Conservation (phyloP, 2,888 invertebrate species). For the Lagria hirta region DNA sequence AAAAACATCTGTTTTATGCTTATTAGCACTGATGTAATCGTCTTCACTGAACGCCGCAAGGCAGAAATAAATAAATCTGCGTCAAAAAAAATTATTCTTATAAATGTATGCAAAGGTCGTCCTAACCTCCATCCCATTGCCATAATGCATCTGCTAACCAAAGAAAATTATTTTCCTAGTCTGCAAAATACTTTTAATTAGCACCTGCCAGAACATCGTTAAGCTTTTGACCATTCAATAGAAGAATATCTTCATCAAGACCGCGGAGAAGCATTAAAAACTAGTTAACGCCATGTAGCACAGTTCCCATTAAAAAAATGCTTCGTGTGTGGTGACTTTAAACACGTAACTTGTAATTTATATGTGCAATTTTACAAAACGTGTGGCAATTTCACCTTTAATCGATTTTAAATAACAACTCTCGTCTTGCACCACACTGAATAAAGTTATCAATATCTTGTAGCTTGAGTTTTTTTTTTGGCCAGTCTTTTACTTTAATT, state of each 20-base stretch:
- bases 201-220: slow-evolving; percentile 32
- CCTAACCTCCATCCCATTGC: too few relatives aligned
- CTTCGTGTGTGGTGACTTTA: slow-evolving; percentile 34
- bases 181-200: slow-evolving; percentile 29
- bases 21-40: too few relatives aligned
- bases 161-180: slow-evolving; percentile 14
- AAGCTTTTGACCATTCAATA: slow-evolving; percentile 33
- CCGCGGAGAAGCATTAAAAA: slow-evolving; percentile 38
- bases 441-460: slow-evolving; percentile 24
- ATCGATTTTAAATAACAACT: slow-evolving; percentile 42
- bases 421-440: slow-evolving; percentile 21
- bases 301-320: slow-evolving; percentile 23
- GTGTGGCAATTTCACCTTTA: slow-evolving; percentile 39
- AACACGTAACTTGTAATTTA: slow-evolving; percentile 20
- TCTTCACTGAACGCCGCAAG: too few relatives aligned
- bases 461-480: background rate
- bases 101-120: too few relatives aligned
- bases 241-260: slow-evolving; percentile 21
- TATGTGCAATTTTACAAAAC: slow-evolving; percentile 38
- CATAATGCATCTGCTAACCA: slow-evolving; percentile 10
- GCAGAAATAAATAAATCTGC: too few relatives aligned
- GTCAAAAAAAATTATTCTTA: too few relatives aligned
- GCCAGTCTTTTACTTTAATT: too few relatives aligned
- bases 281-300: slow-evolving; percentile 37
- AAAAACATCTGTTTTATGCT: too few relatives aligned